Evolutionary conservation across 2,797 vertebrate genomes (phyloP).

Genomic region (Eulemur rubriventer): DNA sequence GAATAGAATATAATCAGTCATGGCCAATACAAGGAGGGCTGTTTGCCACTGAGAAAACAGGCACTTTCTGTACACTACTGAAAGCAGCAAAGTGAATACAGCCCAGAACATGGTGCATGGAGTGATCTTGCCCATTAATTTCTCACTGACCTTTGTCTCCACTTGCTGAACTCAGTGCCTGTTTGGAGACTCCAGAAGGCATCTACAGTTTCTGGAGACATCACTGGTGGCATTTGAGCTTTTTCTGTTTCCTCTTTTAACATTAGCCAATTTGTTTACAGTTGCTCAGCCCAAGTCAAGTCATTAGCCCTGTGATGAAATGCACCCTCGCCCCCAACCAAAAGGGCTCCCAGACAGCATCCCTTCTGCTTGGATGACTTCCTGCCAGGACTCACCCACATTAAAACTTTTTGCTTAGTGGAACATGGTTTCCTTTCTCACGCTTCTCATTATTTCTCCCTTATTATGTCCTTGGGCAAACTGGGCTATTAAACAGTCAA

Average conservation of each 20-base stretch:
- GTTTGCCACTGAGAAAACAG: background rate
- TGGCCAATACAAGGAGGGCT: background rate
- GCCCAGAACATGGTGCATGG: too few species aligned
- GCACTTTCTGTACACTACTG: background rate
- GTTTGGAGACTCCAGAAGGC: background rate
- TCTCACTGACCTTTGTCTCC: background rate
- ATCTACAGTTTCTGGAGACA: background rate
- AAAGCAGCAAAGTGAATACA: background rate
- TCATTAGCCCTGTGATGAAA: background rate
- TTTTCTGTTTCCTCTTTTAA: background rate
- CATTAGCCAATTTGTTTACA: background rate
- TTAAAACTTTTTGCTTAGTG: background rate
- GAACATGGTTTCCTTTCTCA: background rate
- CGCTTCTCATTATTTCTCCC: background rate
- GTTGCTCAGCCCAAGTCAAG: background rate
- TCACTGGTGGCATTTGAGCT: background rate
- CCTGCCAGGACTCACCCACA: background rate
- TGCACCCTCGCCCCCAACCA: background rate
- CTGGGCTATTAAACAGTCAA: background rate
- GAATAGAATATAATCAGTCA: background rate
- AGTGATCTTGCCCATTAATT: background rate
- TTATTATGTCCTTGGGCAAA: background rate
- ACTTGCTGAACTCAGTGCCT: background rate
- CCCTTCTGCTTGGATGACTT: background rate
- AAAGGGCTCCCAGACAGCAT: background rate